Base-by-base conservation (phyloP, 2,888 invertebrate species). In the Keiferia lycopersicella region DNA sequence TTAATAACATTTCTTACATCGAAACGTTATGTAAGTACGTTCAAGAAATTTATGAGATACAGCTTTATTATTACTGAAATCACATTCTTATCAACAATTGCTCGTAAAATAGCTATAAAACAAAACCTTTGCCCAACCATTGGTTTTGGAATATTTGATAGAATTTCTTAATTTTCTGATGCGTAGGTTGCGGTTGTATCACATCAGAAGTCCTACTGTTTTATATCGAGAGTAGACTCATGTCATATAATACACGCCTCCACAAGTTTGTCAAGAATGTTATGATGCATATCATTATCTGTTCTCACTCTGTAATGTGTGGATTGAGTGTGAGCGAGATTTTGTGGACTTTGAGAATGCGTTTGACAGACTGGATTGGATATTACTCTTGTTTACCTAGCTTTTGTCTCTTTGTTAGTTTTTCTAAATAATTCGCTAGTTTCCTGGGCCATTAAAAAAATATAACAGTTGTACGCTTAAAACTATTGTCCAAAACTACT, bases 151-250 rank as follows among this genome's bases (percentile, higher is more conserved):
- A 53, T 53, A 57, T 68, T 68, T 73, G 64, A 70, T 62, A n/a
- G 71, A 73, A 81, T 81, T 79, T 77, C 78, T 80, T 78, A 75
- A 81, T 80, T 77, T 72, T 66, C 64, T 69, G n/a, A 30, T 34
- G 56, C 84, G 82, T 81, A 72, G 66, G 69, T 69, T 69, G 69
- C 50, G 66, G 63, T 58, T 67, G 69, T 69, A 63, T 67, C 72
- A 66, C 65, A 68, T 75, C 81, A 77, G 84, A 76, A 83, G 83
- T 79, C 75, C 73, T 75, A 77, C 73, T 78, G 78, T 79, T 81
- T 84, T 82, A 56, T 82, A 80, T 81, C 76, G 78, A 77, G 73
- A 71, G 65, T 68, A 65, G 69, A 67, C 67, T 76, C 78, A 77
- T 73, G 64, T 69, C 68, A 68, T 62, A 64, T 62, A 64, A 73